Evolutionary conservation across 2,797 vertebrate genomes (phyloP).

Genomic region (Gymnoscopelus microlampas): DNA sequence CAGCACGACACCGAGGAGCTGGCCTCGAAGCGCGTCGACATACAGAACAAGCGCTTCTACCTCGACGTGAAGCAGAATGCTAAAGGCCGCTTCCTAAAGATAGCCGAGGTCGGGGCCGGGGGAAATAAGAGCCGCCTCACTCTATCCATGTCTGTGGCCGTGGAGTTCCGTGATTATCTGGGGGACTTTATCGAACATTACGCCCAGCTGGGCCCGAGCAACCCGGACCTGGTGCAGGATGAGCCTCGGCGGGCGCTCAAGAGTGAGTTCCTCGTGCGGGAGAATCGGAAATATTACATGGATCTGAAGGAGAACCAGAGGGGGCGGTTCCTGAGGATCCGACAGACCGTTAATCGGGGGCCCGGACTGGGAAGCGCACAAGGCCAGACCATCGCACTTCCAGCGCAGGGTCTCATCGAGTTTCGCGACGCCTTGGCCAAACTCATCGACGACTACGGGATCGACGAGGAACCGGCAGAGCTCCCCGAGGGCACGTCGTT

Average conservation of each 20-base stretch:
- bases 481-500: slow-evolving; percentile 97
- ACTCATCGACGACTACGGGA: slow-evolving; percentile 98
- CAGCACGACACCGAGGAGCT: slow-evolving; percentile 98
- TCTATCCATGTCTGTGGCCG: slow-evolving; percentile 96
- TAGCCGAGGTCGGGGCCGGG: slow-evolving; percentile 98
- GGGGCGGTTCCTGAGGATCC: slow-evolving; percentile 96
- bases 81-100: slow-evolving; percentile 99
- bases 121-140: slow-evolving; percentile 97
- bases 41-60: slow-evolving; percentile 99
- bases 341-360: slow-evolving; percentile 98
- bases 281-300: slow-evolving; percentile 99
- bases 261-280: slow-evolving; percentile 96
- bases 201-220: slow-evolving; percentile 94
- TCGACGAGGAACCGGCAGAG: slow-evolving; percentile 97
- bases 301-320: slow-evolving; percentile 99
- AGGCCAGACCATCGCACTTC: slow-evolving; percentile 97
- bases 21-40: slow-evolving; percentile 98
- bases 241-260: slow-evolving; percentile 96
- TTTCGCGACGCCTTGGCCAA: slow-evolving; percentile 97
- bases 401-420: slow-evolving; percentile 97
- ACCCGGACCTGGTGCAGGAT: slow-evolving; percentile 94
- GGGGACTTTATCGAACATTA: slow-evolving; percentile 99
- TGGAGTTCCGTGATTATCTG: slow-evolving; percentile 97
- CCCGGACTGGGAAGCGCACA: slow-evolving; percentile 95
- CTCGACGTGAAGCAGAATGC: slow-evolving; percentile 99